Evolutionary conservation across 2,113 vertebrate genomes (phyloP), one percentile per base, ranked within the genome.

Genomic region (Lonchura striata): DNA sequence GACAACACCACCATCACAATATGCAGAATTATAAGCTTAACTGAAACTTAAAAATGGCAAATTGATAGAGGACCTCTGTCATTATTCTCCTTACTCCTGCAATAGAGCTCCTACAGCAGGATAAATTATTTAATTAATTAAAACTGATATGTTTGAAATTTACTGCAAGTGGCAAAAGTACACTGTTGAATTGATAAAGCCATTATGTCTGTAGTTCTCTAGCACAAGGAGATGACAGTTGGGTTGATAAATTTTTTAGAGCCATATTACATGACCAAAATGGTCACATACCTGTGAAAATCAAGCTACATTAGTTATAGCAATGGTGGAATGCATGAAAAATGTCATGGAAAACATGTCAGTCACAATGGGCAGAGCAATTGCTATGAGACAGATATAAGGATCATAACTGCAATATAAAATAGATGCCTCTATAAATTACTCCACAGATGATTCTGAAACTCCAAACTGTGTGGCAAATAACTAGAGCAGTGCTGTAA

Each of bases 171-270:
- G 25, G 44, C 83, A 74, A 28, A 95, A 81, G n/a, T 56, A 71
- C 78, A 74, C n/a, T 41, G 60, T 19, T 61, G 18, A 35, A 72
- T 59, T 72, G 56, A 82, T 86, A 72, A 95, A 94, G 49, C 27
- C 17, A n/a, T 63, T 91, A 70, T 3, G 44, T 31, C 54, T 68
- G 23, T 13, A 77, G 28, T 90, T 44, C 65, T 93, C 72, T 39
- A 41, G 66, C 78, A 88, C 57, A 72, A 59, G 25, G n/a, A 91
- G 33, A 63, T 57, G 47, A 81, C 24, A 9, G 8, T 79, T 50
- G 94, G 64, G 23, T 54, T n/a, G 27, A 49, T 63, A 52, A 80
- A 82, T 68, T 59, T 94, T 96, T 96, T 59, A 94, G 72, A 95
- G 50, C 44, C 54, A 59, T 84, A 63, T 78, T 72, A 72, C 33